Conservation (phyloP, 2,888 invertebrate genomes). For the Cheilosia impressa region DNA sequence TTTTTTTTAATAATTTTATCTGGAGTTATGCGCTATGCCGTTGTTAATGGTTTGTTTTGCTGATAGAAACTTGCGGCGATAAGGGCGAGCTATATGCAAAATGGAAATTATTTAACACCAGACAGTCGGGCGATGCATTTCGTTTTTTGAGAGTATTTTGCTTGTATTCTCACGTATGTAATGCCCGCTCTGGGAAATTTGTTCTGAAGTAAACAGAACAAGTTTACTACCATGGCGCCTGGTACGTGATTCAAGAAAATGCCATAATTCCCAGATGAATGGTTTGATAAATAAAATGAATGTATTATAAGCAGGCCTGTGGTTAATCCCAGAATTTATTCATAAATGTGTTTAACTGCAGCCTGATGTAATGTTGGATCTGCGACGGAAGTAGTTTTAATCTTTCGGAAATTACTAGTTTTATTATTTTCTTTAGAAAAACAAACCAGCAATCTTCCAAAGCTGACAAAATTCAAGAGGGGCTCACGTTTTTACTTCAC, state of each 20-base stretch:
- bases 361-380: too few relatives aligned
- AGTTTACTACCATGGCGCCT: neutral
- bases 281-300: neutral
- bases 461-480: too few relatives aligned
- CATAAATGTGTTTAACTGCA: too few relatives aligned
- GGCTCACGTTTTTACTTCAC: too few relatives aligned
- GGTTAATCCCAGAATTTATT: slow-evolving; percentile 6
- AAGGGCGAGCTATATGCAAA: slow-evolving; percentile 15
- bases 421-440: too few relatives aligned
- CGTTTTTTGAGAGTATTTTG: neutral
- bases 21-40: slow-evolving; percentile 13
- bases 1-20: slow-evolving; percentile 33
- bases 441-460: too few relatives aligned
- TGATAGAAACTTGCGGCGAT: slow-evolving; percentile 25
- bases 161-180: neutral
- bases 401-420: too few relatives aligned
- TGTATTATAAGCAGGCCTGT: neutral
- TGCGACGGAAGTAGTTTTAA: too few relatives aligned
- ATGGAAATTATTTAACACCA: slow-evolving; percentile 13
- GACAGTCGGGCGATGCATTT: slow-evolving; percentile 11
- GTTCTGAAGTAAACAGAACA: neutral
- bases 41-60: slow-evolving; percentile 36
- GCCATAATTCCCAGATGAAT: neutral
- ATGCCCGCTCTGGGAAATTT: neutral
- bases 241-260: neutral